Percentiles rank a stretch among this genome's conserved stretches.
Evolutionary conservation across 2,888 invertebrate species (phyloP).

Genomic region (Orthonychiurus folsomi): DNA sequence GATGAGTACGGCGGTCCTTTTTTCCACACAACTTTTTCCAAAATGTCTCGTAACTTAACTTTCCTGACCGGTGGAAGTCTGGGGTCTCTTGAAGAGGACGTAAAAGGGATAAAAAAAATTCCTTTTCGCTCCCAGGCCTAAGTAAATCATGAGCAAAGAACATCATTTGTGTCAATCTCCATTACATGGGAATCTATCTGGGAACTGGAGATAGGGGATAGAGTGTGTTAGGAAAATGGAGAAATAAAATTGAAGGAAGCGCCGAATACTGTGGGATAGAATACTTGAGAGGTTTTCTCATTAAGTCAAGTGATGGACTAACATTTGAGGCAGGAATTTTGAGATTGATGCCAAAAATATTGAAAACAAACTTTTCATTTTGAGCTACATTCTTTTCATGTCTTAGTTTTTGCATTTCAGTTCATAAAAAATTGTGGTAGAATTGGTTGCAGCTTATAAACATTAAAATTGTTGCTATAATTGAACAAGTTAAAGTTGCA

Average conservation of each 20-base stretch:
- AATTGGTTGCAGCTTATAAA: no score
- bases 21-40: neutral
- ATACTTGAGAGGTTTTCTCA: no score
- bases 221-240: neutral
- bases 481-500: no score
- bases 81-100: neutral
- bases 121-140: neutral
- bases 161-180: slow-evolving; percentile 1
- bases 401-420: no score
- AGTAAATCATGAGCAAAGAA: neutral
- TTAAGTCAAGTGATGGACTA: no score
- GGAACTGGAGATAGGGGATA: neutral
- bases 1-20: neutral
- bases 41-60: slow-evolving; percentile 1
- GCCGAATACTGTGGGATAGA: no score
- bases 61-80: neutral
- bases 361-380: no score
- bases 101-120: slow-evolving; percentile 1
- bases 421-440: no score
- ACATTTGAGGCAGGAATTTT: no score
- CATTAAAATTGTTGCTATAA: no score
- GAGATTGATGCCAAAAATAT: no score
- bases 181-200: neutral
- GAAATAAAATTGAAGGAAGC: neutral
- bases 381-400: no score